Percentiles rank a stretch among this genome's conserved stretches.
phyloP scores from a whole-genome alignment of 2,888 invertebrate species.

The Mimachlamys varia region DNA sequence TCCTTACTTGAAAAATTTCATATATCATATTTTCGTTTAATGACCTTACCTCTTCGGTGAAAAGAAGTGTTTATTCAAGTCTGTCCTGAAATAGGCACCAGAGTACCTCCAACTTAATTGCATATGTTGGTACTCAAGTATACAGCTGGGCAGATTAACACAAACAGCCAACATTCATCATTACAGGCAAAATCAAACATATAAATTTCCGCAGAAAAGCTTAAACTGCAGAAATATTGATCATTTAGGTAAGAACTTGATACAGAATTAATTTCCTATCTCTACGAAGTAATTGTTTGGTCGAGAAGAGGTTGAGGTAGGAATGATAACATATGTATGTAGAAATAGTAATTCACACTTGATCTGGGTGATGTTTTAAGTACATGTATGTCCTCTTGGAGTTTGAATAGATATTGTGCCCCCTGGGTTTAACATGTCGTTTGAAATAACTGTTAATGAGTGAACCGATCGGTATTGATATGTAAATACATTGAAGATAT shows the following conservation, averaged over 20 bases:
- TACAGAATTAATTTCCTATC: neutral
- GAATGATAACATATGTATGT: neutral
- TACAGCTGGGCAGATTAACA: neutral
- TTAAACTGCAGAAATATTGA: neutral
- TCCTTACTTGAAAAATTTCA: neutral
- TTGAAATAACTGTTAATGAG: neutral
- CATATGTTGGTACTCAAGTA: neutral
- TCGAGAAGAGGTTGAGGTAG: neutral
- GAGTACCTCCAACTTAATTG: neutral
- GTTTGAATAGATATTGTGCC: neutral
- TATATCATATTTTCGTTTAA: too few species aligned
- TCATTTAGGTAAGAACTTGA: neutral
- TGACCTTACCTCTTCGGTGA: too few species aligned
- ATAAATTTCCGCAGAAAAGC: neutral
- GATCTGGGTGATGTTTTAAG: neutral
- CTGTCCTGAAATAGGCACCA: neutral
- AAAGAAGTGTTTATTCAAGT: too few species aligned
- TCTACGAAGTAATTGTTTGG: neutral
- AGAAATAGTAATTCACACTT: neutral
- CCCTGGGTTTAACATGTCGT: neutral
- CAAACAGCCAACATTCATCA: neutral
- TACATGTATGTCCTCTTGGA: neutral
- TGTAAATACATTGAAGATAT: neutral
- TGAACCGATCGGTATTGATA: neutral
- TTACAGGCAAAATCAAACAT: neutral